Evolutionary conservation across 2,113 vertebrate genomes (phyloP), one percentile per base, ranked within the genome.

Genomic region (Pseudopipra pipra): DNA sequence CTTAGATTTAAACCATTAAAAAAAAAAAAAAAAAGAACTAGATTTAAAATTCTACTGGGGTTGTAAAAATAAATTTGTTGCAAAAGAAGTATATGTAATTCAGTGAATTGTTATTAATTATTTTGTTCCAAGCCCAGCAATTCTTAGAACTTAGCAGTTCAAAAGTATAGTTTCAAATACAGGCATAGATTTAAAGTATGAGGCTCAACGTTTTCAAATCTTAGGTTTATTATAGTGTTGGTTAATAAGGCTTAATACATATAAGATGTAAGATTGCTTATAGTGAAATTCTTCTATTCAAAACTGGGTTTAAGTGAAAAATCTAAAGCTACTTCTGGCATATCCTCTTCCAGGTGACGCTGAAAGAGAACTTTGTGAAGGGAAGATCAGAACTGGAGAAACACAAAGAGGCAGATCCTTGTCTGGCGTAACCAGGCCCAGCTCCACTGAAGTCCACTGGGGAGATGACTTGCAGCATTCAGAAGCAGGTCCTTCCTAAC

Each of bases 311-410:
- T 47, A 56, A 63, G 12, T 41, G 31, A 33, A 81, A 85, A 41
- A 33, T 28, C 27, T 44, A 75, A 78, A 78, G 15, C 14, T 44
- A 17, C 2, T 58, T 78, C n/a, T 43, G 41, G 23, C 0, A 0
- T 12, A 21, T 39, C 23, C 23, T 82, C 27, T 77, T 68, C 21
- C 47, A 56, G 22, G 8, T 51, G 25, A 46, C 66, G 56, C 25
- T 75, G 27, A 47, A 80, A 41, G 6, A 84, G 72, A 39, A 4
- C 28, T 82, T 58, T 43, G n/a, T 27, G 56, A 43, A 54, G 28
- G 35, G 49, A 13, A 68, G 51, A 22, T 82, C 47, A 43, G 43
- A 91, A 49, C 8, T 2, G 2, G 22, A 24, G 37, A 75, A 56
- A 51, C 3, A 12, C 16, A 68, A 62, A 61, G 30, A 17, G 31